These are phyloP conservation scores for Brenthis hecate DNA, from an alignment of 2,888 invertebrate species.

Conservation along the genomic window DNA sequence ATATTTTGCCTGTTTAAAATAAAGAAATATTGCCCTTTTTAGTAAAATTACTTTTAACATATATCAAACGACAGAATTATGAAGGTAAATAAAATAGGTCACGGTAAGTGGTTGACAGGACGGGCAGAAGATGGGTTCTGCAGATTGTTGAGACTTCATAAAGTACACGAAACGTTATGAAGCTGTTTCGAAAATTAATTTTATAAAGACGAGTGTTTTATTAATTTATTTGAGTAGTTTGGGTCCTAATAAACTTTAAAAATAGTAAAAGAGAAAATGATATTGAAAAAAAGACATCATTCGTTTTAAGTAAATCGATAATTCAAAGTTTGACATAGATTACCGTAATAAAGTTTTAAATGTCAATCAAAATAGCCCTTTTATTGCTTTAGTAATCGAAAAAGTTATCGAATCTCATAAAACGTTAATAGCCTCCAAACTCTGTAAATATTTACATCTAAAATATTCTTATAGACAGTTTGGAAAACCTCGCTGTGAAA, in stretches of 20 bases:
- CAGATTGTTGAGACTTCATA: slow-evolving; percentile 9
- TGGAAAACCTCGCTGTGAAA: slow-evolving; percentile 22
- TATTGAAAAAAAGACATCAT: too few species aligned
- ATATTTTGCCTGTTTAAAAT: too few species aligned
- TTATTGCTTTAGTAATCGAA: slow-evolving; percentile 28
- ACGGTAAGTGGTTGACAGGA: slow-evolving; percentile 19
- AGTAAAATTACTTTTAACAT: too few species aligned
- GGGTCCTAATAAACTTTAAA: too few species aligned
- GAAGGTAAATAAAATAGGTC: slow-evolving; percentile 20
- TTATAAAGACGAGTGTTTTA: neutral
- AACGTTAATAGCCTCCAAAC: slow-evolving; percentile 30
- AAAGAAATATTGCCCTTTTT: too few species aligned
- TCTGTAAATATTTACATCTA: slow-evolving; percentile 26
- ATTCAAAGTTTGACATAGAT: neutral
- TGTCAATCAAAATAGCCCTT: slow-evolving; percentile 24
- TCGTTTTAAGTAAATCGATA: neutral
- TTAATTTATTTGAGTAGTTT: too few species aligned
- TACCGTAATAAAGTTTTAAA: slow-evolving; percentile 14
- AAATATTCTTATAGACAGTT: slow-evolving; percentile 25
- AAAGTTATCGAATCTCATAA: slow-evolving; percentile 32
- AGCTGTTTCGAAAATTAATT: neutral
- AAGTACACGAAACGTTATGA: slow-evolving; percentile 1
- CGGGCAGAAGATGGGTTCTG: slow-evolving; percentile 1
- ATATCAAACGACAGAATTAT: slow-evolving; percentile 3
- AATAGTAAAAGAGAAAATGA: too few species aligned